phyloP scores from a whole-genome alignment of 2,888 invertebrate genomes.

The Xanthorhoe spadicearia region DNA sequence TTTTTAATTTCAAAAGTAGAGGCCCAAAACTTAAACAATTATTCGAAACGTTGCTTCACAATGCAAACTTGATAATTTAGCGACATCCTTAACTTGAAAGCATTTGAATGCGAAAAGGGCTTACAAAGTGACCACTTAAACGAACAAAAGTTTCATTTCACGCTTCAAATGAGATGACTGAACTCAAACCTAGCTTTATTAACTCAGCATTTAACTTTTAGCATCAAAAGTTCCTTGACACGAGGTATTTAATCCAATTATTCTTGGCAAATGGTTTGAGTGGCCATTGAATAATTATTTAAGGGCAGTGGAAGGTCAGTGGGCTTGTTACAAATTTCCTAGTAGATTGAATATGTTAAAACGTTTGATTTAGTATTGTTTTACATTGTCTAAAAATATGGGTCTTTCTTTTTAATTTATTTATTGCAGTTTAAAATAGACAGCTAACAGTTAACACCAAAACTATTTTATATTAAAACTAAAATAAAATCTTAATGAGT shows the following conservation, averaged over 20 bases:
- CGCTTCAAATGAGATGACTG: constrained; percentile 23
- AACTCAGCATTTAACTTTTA: constrained; percentile 32
- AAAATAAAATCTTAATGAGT: too few species aligned
- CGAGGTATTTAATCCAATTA: constrained; percentile 37
- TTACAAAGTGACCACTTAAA: constrained; percentile 28
- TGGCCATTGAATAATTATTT: constrained; percentile 16
- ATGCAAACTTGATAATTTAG: constrained; percentile 14
- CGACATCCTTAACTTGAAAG: constrained; percentile 11
- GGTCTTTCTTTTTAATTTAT: too few species aligned
- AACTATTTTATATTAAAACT: too few species aligned
- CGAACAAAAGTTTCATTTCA: constrained; percentile 27
- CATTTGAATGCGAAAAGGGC: constrained; percentile 16
- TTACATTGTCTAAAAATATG: too few species aligned
- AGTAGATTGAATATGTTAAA: not conserved
- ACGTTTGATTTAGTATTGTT: too few species aligned
- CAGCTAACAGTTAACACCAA: too few species aligned
- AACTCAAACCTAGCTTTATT: constrained; percentile 30
- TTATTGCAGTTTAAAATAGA: too few species aligned
- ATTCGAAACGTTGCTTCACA: not conserved
- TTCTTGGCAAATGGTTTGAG: constrained; percentile 33
- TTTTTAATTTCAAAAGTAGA: too few species aligned
- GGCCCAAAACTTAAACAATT: too few species aligned
- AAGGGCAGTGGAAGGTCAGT: constrained; percentile 6
- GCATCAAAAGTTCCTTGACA: constrained; percentile 37
- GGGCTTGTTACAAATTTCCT: not conserved